Conservation (phyloP, 2,113 vertebrate species). For the Melospiza melodia region DNA sequence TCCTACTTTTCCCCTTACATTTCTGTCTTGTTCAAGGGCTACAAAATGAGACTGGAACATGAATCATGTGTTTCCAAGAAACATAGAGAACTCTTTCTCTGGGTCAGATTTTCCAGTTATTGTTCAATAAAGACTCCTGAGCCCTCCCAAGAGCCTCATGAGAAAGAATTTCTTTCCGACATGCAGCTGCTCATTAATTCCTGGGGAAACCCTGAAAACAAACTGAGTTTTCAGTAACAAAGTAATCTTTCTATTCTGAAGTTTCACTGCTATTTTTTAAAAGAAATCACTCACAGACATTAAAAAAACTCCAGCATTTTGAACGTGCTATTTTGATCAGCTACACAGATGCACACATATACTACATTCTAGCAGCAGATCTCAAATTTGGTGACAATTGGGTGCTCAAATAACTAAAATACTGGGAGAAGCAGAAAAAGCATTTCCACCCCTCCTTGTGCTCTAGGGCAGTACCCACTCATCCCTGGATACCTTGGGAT, state of each 20-base stretch:
- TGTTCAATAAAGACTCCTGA: slow-evolving; percentile 12
- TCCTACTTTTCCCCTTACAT: neutral
- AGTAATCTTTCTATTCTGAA: neutral
- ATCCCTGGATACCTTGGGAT: neutral
- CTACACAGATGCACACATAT: neutral
- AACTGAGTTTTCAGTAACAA: neutral
- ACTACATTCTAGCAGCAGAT: neutral
- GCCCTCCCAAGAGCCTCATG: neutral
- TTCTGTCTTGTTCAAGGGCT: neutral
- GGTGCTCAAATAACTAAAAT: neutral
- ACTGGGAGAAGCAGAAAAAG: accelerated
- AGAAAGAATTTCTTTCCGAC: neutral
- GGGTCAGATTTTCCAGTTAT: slow-evolving; percentile 28
- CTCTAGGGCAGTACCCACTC: neutral
- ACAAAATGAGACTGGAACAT: neutral
- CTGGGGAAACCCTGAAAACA: neutral
- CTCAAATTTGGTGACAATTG: neutral
- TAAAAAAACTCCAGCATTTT: neutral
- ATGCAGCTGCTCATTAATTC: slow-evolving; percentile 12
- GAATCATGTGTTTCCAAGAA: slow-evolving; percentile 33
- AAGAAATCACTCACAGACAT: neutral
- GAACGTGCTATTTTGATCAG: neutral
- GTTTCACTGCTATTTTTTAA: neutral
- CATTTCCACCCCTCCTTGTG: neutral
- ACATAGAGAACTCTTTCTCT: neutral